phyloP scores from a whole-genome alignment of 2,797 vertebrate genomes.

The Hylomyscus alleni region DNA sequence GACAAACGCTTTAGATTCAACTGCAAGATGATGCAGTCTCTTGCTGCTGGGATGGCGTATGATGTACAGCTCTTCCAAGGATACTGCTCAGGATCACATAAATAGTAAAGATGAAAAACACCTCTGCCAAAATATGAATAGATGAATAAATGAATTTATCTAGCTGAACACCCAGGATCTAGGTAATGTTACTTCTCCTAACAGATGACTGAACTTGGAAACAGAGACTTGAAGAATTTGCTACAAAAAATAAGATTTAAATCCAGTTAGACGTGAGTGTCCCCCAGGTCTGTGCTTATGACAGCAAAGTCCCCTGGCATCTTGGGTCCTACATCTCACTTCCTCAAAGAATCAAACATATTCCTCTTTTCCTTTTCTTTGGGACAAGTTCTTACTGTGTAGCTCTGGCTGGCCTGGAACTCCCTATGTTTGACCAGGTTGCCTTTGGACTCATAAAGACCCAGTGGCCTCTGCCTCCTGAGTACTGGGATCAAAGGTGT shows the following conservation, averaged over 20 bases:
- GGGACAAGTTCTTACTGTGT: neutral
- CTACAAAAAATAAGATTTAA: slow-evolving; percentile 54
- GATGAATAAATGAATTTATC: slow-evolving; percentile 59
- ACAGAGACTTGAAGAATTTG: slow-evolving; percentile 19
- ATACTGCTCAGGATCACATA: slow-evolving; percentile 1
- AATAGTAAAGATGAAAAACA: slow-evolving; percentile 73
- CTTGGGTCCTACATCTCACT: neutral
- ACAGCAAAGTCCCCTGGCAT: neutral
- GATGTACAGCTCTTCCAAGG: neutral
- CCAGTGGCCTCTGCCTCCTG: neutral
- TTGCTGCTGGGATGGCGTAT: neutral
- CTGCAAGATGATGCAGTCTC: slow-evolving; percentile 52
- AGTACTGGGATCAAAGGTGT: neutral
- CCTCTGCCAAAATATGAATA: slow-evolving; percentile 62
- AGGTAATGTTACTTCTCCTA: slow-evolving; percentile 48
- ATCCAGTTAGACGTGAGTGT: slow-evolving; percentile 49
- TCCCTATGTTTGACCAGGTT: neutral
- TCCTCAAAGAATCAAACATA: slow-evolving; percentile 22
- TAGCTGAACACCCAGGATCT: slow-evolving; percentile 28
- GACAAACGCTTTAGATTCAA: slow-evolving; percentile 68
- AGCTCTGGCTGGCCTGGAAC: neutral
- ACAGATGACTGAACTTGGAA: slow-evolving; percentile 53
- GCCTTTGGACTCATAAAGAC: neutral
- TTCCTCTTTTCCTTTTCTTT: neutral
- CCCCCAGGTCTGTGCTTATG: neutral